These are phyloP conservation scores for Mercenaria mercenaria DNA, from an alignment of 1,140 invertebrate genomes.

Conservation along the genomic window DNA sequence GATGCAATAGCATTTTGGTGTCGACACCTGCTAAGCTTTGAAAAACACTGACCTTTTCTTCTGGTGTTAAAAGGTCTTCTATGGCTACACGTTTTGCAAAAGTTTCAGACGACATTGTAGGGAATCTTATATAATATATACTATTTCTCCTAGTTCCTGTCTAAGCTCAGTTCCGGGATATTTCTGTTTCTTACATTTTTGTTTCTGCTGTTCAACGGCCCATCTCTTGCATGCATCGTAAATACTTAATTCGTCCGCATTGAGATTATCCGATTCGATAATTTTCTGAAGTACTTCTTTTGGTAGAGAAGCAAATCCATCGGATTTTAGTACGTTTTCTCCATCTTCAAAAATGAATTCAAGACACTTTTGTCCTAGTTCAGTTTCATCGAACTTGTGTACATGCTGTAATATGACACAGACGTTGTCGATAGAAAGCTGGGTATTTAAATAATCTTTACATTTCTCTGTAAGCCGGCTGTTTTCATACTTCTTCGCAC, in stretches of 20 bases:
- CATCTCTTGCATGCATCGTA: constrained; percentile 21
- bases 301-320: constrained; percentile 38
- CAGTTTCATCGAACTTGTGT: too few species aligned
- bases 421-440: too few species aligned
- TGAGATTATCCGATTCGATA: neutral
- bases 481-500: too few species aligned
- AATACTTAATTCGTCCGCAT: neutral
- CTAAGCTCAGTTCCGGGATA: neutral
- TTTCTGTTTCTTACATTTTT: neutral
- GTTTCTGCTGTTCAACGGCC: neutral
- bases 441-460: constrained; percentile 24
- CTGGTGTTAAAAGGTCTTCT: neutral
- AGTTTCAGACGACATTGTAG: neutral
- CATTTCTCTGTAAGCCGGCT: too few species aligned
- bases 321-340: too few species aligned
- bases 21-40: neutral
- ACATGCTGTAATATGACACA: too few species aligned
- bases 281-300: constrained; percentile 10
- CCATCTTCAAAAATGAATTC: too few species aligned
- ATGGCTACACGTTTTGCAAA: constrained; percentile 6
- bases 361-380: too few species aligned
- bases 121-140: constrained; percentile 36
- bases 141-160: neutral
- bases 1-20: neutral
- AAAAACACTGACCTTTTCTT: constrained; percentile 29